Evolutionary conservation across 2,888 invertebrate species (phyloP).

Genomic region (Belgica antarctica): DNA sequence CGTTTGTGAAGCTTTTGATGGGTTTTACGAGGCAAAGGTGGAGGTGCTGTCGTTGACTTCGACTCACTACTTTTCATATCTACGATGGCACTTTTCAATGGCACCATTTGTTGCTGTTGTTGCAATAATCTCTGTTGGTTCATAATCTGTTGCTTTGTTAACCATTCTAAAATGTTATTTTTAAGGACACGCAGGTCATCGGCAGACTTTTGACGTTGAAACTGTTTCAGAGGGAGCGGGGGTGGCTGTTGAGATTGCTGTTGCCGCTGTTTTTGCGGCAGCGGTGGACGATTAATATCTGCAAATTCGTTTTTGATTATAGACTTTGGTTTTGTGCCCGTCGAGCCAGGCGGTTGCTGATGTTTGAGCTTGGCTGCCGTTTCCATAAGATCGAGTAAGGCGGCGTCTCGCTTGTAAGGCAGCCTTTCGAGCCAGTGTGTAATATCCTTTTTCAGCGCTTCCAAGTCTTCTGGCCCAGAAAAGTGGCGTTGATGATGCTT

Average conservation of each 20-base stretch:
- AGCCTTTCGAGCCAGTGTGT: conserved; percentile 50
- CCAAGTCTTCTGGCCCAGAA: conserved; percentile 54
- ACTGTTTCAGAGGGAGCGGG: conserved; percentile 51
- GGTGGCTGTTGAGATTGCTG: conserved; percentile 11
- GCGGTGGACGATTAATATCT: conserved; percentile 41
- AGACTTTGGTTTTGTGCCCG: conserved; percentile 30
- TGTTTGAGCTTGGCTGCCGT: conserved; percentile 34
- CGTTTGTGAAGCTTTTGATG: conserved; percentile 52
- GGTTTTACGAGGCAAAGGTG: conserved; percentile 52
- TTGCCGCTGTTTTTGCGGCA: conserved; percentile 29
- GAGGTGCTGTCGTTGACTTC: conserved; percentile 34
- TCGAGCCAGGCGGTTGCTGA: background rate
- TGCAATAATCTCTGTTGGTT: conserved; percentile 45
- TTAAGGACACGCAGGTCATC: conserved; percentile 54
- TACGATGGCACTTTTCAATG: conserved; percentile 47
- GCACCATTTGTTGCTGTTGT: conserved; percentile 47
- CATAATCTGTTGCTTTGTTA: conserved; percentile 51
- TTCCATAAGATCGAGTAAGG: conserved; percentile 32
- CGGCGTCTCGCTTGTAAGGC: conserved; percentile 39
- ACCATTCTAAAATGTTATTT: conserved; percentile 55
- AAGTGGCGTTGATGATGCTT: conserved; percentile 52
- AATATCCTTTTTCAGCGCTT: conserved; percentile 53
- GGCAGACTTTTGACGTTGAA: conserved; percentile 54
- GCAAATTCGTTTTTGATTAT: conserved; percentile 41
- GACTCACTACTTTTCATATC: conserved; percentile 46